Evolutionary conservation across 2,888 invertebrate species (phyloP).

Genomic region (Ennomos erosarius): DNA sequence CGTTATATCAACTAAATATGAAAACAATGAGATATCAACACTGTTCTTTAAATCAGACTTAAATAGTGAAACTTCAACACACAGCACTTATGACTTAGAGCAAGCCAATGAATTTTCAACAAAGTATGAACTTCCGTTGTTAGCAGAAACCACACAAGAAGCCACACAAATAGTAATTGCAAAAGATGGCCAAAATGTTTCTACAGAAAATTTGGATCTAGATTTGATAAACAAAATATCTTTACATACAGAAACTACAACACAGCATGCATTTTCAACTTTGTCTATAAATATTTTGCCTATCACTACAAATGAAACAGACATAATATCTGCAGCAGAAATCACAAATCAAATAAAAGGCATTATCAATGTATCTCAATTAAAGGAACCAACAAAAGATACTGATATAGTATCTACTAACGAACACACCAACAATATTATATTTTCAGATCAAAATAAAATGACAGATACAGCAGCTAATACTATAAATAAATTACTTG

Average conservation of each 20-base stretch:
- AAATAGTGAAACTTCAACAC: neutral
- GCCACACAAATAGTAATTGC: neutral
- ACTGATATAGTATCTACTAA: neutral
- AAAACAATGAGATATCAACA: conserved; percentile 2
- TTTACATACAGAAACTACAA: neutral
- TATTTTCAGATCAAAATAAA: neutral
- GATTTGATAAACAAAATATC: neutral
- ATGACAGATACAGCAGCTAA: neutral
- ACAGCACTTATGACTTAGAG: neutral
- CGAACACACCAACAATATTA: neutral
- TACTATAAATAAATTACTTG: neutral
- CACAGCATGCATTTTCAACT: neutral
- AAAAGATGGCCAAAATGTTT: neutral
- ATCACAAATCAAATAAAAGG: neutral
- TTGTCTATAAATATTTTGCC: neutral
- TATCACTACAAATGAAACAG: neutral
- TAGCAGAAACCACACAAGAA: neutral
- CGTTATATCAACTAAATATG: conserved; percentile 4
- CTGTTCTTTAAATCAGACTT: neutral
- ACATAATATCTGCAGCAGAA: neutral
- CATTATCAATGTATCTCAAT: neutral
- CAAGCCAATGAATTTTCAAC: neutral
- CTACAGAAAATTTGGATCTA: neutral
- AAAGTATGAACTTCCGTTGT: neutral
- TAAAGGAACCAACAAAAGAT: neutral